Conservation (phyloP, 2,113 vertebrate species). For the Lamprologus speciosus region DNA sequence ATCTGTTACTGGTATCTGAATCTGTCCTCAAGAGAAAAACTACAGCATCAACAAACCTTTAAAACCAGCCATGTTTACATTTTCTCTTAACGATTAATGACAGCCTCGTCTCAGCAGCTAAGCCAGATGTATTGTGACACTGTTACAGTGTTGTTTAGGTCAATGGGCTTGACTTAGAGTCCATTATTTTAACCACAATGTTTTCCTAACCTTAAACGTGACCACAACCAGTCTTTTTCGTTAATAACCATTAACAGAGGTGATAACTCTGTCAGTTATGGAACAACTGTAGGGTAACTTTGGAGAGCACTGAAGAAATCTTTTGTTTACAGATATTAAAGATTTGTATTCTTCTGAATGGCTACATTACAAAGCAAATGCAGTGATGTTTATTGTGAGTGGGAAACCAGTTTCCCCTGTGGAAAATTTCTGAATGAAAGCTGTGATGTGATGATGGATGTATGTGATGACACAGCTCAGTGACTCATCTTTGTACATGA, state of each 20-base stretch:
- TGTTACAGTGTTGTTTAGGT: background rate
- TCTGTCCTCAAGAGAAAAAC: background rate
- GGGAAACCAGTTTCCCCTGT: background rate
- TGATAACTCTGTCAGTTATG: background rate
- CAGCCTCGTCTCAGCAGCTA: background rate
- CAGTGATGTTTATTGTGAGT: background rate
- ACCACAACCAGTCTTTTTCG: background rate
- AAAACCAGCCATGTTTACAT: background rate
- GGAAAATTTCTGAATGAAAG: background rate
- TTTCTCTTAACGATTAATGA: background rate
- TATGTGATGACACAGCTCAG: background rate
- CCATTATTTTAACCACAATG: background rate
- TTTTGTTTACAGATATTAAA: background rate
- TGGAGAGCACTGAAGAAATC: background rate
- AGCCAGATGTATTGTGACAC: background rate
- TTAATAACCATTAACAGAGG: background rate
- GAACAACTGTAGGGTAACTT: background rate
- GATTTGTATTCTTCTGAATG: rapidly evolving
- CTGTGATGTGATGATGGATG: background rate
- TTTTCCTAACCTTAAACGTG: background rate
- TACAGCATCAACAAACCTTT: background rate
- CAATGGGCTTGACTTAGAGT: background rate
- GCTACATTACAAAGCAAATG: background rate
- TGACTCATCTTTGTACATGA: background rate
- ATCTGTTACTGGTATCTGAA: background rate